A percentile compares a stretch with the other conserved stretches of the same genome.
Conservation (phyloP, 2,888 invertebrate genomes). For the Agrilus biguttatus region DNA sequence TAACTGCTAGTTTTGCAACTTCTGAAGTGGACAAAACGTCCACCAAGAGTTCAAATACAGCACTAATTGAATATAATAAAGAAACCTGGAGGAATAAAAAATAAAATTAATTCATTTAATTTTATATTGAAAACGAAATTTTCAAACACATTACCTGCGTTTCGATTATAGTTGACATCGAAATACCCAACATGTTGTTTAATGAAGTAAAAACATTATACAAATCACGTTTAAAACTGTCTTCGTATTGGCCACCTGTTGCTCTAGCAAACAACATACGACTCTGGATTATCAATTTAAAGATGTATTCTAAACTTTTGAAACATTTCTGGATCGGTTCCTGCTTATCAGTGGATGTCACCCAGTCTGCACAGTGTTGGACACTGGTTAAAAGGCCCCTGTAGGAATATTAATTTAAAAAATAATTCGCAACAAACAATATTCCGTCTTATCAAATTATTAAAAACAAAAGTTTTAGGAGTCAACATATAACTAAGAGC, state of each 20-base stretch:
- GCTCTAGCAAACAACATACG: conserved; percentile 70
- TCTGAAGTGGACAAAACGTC: conserved; percentile 62
- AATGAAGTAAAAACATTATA: conserved; percentile 67
- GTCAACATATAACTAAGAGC: too few species aligned
- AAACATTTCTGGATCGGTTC: conserved; percentile 85
- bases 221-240: conserved; percentile 70
- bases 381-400: conserved; percentile 79
- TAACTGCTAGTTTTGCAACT: conserved; percentile 61
- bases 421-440: neutral
- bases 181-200: conserved; percentile 58
- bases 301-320: conserved; percentile 80
- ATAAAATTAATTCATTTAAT: neutral
- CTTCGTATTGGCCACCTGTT: conserved; percentile 79
- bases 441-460: too few species aligned
- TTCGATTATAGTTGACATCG: conserved; percentile 58
- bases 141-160: conserved; percentile 44
- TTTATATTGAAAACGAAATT: neutral
- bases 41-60: conserved; percentile 69
- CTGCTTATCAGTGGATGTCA: conserved; percentile 72
- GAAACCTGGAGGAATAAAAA: conserved; percentile 45
- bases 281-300: conserved; percentile 84
- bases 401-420: conserved; percentile 13
- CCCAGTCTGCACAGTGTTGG: conserved; percentile 79
- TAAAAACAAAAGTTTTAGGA: too few species aligned
- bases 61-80: conserved; percentile 65